Percentiles rank a stretch among this genome's conserved stretches.
Evolutionary conservation across 2,113 vertebrate species (phyloP).

Genomic region (Psammodynastes pulverulentus): DNA sequence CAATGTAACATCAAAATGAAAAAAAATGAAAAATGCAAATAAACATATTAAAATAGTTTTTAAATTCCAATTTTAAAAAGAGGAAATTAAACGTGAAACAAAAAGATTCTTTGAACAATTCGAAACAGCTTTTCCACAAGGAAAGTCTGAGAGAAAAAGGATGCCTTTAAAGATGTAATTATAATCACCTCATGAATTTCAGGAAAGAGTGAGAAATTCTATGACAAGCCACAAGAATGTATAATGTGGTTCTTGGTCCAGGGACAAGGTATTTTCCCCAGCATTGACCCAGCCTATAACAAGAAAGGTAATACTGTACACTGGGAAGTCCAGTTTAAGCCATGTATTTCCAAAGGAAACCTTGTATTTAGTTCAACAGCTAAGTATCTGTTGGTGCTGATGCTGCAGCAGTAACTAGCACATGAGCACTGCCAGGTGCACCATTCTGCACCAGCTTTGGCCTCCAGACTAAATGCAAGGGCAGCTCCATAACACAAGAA

Average conservation of each 20-base stretch:
- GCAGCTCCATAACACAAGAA: neutral
- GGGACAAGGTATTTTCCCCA: neutral
- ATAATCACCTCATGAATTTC: neutral
- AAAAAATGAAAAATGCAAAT: neutral
- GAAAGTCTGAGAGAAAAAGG: neutral
- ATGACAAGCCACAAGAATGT: neutral
- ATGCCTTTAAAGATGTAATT: neutral
- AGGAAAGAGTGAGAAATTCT: neutral
- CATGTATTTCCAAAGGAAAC: neutral
- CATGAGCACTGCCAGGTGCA: neutral
- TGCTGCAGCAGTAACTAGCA: neutral
- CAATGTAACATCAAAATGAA: neutral
- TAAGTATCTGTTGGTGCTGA: neutral
- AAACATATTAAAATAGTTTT: neutral
- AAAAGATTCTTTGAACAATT: neutral
- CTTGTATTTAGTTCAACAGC: neutral
- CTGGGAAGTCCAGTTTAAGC: neutral
- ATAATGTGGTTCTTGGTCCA: neutral
- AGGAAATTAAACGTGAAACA: neutral
- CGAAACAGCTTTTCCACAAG: neutral
- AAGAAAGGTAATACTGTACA: neutral
- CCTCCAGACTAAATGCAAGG: neutral
- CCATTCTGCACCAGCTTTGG: neutral
- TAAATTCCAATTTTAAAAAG: neutral
- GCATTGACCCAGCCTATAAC: neutral